A percentile compares a stretch with the other conserved stretches of the same genome.
Evolutionary conservation across 2,797 vertebrate genomes (phyloP).

Genomic region (Tympanoctomys barrerae): DNA sequence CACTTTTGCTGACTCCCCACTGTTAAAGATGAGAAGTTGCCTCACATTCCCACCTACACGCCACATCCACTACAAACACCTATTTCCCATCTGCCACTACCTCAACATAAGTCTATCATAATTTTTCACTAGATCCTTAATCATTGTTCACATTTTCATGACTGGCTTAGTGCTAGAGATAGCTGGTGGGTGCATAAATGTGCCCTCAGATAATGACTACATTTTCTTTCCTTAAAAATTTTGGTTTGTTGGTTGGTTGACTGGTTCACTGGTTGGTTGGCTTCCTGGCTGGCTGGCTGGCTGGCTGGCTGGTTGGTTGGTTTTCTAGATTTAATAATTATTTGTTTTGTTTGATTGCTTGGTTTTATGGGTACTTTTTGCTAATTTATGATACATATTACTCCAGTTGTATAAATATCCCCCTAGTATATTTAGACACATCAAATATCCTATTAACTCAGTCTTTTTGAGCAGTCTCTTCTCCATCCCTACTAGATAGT

Average conservation of each 20-base stretch:
- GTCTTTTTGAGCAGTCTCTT: not conserved
- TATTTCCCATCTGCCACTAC: not conserved
- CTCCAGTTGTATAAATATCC: not conserved
- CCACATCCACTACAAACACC: not conserved
- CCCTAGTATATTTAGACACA: not conserved
- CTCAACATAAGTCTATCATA: not conserved
- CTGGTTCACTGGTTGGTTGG: not conserved
- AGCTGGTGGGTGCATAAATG: not conserved
- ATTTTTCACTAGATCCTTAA: not conserved
- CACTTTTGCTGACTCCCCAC: not conserved
- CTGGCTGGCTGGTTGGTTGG: too few relatives aligned
- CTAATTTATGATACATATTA: not conserved
- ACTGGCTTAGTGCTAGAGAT: not conserved
- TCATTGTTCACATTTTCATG: not conserved
- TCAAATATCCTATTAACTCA: not conserved
- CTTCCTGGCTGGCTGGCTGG: not conserved
- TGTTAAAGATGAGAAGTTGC: not conserved
- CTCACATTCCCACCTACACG: not conserved
- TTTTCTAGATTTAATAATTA: not conserved
- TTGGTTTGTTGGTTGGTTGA: not conserved
- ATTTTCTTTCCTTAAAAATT: not conserved
- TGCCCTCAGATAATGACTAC: not conserved
- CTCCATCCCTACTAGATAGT: not conserved
- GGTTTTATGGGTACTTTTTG: not conserved
- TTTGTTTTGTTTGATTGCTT: not conserved